Conservation (phyloP, 2,113 vertebrate genomes). For the Bufo gargarizans region DNA sequence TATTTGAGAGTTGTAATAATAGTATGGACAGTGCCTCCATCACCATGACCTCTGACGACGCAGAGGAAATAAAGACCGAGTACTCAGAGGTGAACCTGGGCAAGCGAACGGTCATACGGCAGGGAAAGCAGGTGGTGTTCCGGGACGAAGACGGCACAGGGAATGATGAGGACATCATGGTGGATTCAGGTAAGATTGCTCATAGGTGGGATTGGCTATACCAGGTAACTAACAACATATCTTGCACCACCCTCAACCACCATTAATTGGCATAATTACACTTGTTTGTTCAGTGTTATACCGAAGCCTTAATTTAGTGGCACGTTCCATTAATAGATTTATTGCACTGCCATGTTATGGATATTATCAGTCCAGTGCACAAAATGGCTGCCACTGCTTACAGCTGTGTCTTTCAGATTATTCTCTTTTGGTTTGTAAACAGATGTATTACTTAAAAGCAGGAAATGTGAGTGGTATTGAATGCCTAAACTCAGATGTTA, state of each 20-base stretch:
- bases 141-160: constrained; percentile 91
- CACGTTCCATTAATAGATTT: neutral
- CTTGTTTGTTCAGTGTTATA: neutral
- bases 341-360: neutral
- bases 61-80: constrained; percentile 72
- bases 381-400: neutral
- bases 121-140: constrained; percentile 97
- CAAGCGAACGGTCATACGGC: constrained; percentile 89
- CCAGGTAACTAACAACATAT: neutral
- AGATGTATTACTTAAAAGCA: no score
- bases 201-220: neutral
- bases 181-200: constrained; percentile 84
- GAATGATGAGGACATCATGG: constrained; percentile 98
- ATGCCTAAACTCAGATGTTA: no score
- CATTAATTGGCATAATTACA: neutral
- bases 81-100: constrained; percentile 69
- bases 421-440: neutral
- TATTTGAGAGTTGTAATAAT: constrained; percentile 73
- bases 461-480: no score
- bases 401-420: neutral
- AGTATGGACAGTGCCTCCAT: constrained; percentile 66
- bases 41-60: constrained; percentile 59
- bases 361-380: neutral
- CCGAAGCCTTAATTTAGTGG: neutral
- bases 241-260: neutral